phyloP scores from a whole-genome alignment of 2,113 vertebrate species.

The cat (Felis catus) region F.catus_Fca126_mat1.0 CM031412.1:27372001-27372500 shows the following conservation, averaged over 20 bases:
- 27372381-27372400: background rate
- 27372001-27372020: background rate
- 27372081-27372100: background rate
- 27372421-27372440: background rate
- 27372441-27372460: background rate
- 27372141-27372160: background rate
- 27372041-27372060: too few relatives aligned
- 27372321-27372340: background rate
- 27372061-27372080: background rate
- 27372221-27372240: background rate
- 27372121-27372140: background rate
- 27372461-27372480: background rate
- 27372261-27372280: background rate
- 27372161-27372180: background rate
- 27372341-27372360: background rate
- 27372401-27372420: background rate
- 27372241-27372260: background rate
- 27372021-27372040: background rate
- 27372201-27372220: background rate
- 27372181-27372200: background rate
- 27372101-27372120: background rate
- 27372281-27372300: background rate
- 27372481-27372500: background rate
- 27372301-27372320: background rate
- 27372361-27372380: background rate